Conservation (phyloP, 2,888 invertebrate species). For the Hydropsyche betteni region DNA sequence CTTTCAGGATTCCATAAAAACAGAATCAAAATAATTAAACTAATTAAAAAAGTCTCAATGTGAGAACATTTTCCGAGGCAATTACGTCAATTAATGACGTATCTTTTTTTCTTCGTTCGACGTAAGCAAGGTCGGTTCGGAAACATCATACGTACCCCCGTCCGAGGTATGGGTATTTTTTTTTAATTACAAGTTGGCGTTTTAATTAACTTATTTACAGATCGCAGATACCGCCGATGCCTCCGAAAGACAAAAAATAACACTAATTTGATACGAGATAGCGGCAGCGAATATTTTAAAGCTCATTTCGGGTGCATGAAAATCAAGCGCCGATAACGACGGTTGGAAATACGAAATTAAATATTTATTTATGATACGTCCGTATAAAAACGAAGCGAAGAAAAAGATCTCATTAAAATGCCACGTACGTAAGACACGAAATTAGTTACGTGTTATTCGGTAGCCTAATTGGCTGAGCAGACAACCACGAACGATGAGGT, state of each 20-base stretch:
- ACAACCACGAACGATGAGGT: slow-evolving; percentile 29
- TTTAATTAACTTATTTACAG: slow-evolving; percentile 39
- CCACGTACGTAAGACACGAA: slow-evolving; percentile 37
- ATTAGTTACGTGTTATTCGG: slow-evolving; percentile 41
- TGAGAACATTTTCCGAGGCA: slow-evolving; percentile 48
- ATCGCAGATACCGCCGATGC: slow-evolving; percentile 13
- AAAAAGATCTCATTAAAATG: slow-evolving; percentile 40
- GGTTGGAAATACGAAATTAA: slow-evolving; percentile 1
- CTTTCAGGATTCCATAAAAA: slow-evolving; percentile 50
- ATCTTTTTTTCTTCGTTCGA: slow-evolving; percentile 36
- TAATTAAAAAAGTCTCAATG: slow-evolving; percentile 49
- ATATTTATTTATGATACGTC: slow-evolving; percentile 15
- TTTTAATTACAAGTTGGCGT: slow-evolving; percentile 27
- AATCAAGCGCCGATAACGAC: slow-evolving; percentile 23
- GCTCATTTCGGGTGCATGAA: slow-evolving; percentile 23
- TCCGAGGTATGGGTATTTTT: neutral
- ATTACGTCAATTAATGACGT: slow-evolving; percentile 50
- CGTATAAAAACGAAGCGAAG: neutral
- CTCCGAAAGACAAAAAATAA: slow-evolving; percentile 10
- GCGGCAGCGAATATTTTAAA: slow-evolving; percentile 22
- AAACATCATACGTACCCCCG: neutral
- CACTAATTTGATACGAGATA: slow-evolving; percentile 27
- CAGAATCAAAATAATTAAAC: slow-evolving; percentile 51
- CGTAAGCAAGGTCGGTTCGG: slow-evolving; percentile 38
- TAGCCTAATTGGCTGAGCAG: slow-evolving; percentile 40